These are phyloP conservation scores for Notospermus geniculatus DNA, from an alignment of 1,140 invertebrate species.

Conservation along the genomic window DNA sequence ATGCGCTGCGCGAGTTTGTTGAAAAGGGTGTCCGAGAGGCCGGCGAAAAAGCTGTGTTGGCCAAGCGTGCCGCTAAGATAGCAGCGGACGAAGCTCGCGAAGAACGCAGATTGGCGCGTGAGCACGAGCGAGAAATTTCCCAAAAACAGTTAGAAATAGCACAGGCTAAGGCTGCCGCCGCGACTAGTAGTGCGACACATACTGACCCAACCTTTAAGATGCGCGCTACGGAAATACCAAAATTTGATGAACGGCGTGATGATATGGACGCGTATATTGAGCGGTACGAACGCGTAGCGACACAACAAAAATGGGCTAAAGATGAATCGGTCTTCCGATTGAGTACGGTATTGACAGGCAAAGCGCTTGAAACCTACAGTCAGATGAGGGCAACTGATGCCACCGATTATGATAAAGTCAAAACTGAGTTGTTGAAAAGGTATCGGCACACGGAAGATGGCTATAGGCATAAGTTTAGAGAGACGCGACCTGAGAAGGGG, in stretches of 20 bases:
- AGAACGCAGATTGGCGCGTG: too few relatives aligned
- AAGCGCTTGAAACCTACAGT: slow-evolving; percentile 25
- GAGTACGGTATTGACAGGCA: slow-evolving; percentile 22
- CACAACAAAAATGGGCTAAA: slow-evolving; percentile 13
- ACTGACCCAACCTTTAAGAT: background rate
- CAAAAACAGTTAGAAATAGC: too few relatives aligned
- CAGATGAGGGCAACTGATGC: slow-evolving; percentile 18
- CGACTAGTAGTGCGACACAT: too few relatives aligned
- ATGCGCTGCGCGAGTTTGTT: background rate
- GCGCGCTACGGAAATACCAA: slow-evolving; percentile 7
- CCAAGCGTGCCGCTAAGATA: too few relatives aligned
- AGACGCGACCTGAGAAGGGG: slow-evolving; percentile 14
- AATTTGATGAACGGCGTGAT: slow-evolving; percentile 24
- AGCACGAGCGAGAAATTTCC: too few relatives aligned
- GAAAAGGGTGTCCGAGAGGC: background rate
- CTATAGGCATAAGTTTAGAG: slow-evolving; percentile 14
- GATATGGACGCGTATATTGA: slow-evolving; percentile 21
- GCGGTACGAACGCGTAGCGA: slow-evolving; percentile 21
- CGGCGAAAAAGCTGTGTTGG: too few relatives aligned
- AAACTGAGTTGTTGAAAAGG: slow-evolving; percentile 23
- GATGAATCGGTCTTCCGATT: slow-evolving; percentile 16
- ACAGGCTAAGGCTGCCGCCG: too few relatives aligned
- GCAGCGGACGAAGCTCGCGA: too few relatives aligned
- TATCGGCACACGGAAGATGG: slow-evolving; percentile 26
- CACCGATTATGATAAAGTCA: slow-evolving; percentile 22